Percentiles rank a stretch among this genome's conserved stretches.
phyloP scores from a whole-genome alignment of 2,797 vertebrate genomes.

The Erethizon dorsatum region DNA sequence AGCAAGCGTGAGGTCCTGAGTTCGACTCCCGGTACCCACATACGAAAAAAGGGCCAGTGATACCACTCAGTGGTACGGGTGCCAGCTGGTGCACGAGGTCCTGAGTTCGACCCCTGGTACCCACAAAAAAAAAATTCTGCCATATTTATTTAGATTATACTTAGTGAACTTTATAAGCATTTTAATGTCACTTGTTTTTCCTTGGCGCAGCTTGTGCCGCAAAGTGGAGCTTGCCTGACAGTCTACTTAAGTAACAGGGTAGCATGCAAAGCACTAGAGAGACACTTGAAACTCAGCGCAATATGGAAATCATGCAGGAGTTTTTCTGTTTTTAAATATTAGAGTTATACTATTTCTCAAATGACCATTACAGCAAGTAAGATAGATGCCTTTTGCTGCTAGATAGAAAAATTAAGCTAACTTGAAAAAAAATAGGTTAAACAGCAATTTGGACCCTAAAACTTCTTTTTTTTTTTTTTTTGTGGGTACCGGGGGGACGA shows the following conservation, averaged over 20 bases:
- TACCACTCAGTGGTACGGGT: no score
- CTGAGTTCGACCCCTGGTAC: no score
- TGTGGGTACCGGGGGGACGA: no score
- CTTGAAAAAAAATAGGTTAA: neutral
- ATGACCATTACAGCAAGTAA: neutral
- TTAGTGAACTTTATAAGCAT: neutral
- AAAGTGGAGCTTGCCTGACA: neutral
- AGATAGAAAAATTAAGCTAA: slow-evolving; percentile 31
- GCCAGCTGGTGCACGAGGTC: no score
- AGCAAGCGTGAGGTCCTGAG: no score
- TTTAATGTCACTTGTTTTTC: slow-evolving; percentile 46
- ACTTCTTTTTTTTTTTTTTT: neutral
- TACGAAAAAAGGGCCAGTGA: no score
- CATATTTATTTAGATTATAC: neutral
- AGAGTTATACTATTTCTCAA: neutral
- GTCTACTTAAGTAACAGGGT: neutral
- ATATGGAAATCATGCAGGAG: neutral
- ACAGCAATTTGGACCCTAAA: neutral
- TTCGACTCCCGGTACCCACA: no score
- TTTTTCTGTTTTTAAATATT: slow-evolving; percentile 8
- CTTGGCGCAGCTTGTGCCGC: neutral
- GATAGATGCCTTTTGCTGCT: neutral
- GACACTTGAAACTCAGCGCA: neutral
- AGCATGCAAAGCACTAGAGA: neutral
- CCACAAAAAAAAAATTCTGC: neutral